A percentile compares a stretch with the other conserved stretches of the same genome.
These are phyloP conservation scores for Graptemys geographica DNA, from an alignment of 2,797 vertebrate genomes.

Conservation along the genomic window DNA sequence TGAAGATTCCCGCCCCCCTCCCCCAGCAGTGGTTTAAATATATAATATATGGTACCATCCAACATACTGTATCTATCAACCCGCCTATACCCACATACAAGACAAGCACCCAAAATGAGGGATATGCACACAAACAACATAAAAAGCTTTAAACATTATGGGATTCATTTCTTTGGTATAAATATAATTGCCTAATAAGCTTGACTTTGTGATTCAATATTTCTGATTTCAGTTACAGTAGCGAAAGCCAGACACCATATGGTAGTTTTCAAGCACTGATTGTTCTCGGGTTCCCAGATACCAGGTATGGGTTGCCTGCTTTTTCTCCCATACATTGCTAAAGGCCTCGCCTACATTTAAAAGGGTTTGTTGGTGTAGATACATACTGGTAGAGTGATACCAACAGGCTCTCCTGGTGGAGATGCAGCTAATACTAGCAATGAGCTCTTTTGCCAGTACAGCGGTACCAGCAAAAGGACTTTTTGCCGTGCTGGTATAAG, in stretches of 20 bases:
- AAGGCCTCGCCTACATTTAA: background rate
- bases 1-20: background rate
- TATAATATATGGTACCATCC: background rate
- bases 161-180: background rate
- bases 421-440: background rate
- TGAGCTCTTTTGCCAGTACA: background rate
- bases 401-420: background rate
- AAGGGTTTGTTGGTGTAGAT: background rate
- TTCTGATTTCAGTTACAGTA: conserved; percentile 28
- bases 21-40: background rate
- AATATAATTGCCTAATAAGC: background rate
- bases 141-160: background rate
- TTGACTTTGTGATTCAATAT: conserved; percentile 35
- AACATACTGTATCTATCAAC: background rate
- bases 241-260: background rate
- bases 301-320: background rate
- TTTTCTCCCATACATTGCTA: background rate
- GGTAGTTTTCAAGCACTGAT: background rate
- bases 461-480: background rate
- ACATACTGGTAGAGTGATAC: background rate
- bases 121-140: background rate
- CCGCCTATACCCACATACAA: fast-evolving
- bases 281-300: background rate
- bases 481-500: background rate
- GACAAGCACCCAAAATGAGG: background rate